phyloP scores from a whole-genome alignment of 1,140 invertebrate species.

The Caenorhabditis briggsae region DNA sequence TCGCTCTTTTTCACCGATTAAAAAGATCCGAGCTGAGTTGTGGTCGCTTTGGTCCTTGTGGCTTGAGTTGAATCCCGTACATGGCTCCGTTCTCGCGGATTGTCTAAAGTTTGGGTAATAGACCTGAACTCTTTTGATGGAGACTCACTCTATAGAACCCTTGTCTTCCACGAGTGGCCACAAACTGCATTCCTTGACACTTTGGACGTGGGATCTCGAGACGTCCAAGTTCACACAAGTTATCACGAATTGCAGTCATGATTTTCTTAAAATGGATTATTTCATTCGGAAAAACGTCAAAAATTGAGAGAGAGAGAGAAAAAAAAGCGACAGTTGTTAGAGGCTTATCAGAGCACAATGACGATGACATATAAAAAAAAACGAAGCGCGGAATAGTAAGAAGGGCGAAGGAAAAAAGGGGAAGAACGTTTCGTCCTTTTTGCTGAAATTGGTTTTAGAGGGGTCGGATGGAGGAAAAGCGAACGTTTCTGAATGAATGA shows the following conservation, averaged over 20 bases:
- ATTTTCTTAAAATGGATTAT: constrained; percentile 43
- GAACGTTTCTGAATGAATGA: neutral
- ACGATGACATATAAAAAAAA: constrained; percentile 28
- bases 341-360: constrained; percentile 17
- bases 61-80: constrained; percentile 70
- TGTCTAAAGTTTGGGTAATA: constrained; percentile 61
- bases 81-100: constrained; percentile 71
- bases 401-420: neutral
- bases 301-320: neutral
- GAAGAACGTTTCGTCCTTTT: constrained; percentile 10
- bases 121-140: too few relatives aligned
- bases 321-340: neutral
- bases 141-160: constrained; percentile 75
- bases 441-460: too few relatives aligned
- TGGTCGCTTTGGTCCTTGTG: constrained; percentile 69
- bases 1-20: constrained; percentile 31
- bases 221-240: constrained; percentile 63
- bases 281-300: neutral
- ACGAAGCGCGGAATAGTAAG: constrained; percentile 47
- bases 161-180: constrained; percentile 71
- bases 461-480: neutral
- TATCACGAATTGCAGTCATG: constrained; percentile 58
- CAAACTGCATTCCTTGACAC: constrained; percentile 73
- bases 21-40: constrained; percentile 67
- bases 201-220: constrained; percentile 75